Base-by-base conservation (phyloP, 2,888 invertebrate species). In the Tholera decimalis region DNA sequence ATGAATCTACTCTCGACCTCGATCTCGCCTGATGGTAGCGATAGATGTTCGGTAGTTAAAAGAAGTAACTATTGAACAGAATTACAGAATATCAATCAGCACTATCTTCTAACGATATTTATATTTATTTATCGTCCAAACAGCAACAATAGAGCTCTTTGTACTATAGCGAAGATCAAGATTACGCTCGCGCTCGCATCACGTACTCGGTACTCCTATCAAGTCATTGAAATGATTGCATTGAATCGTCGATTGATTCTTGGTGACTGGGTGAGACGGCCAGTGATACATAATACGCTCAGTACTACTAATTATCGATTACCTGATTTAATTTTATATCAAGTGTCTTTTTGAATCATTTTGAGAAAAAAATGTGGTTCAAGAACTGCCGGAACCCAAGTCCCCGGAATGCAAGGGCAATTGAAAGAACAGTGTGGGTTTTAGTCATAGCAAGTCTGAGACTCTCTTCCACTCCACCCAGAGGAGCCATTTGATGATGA, bases 111-210 rank as follows among this genome's bases (percentile, higher is more conserved):
- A 64, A 39, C 26, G 43, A 58, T 57, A 35, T 64, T 44, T 20
- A 69, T 39, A 22, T 26, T 8, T 57, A 35, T 64, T 44, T 20
- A 69, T 39, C 26, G 33, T 8, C 18, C 22, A 26, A 7, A 56
- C 51, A 20, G 28, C 26, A 56, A 73, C 78, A 73, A 78, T 63
- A 46, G 50, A 35, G 30, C 35, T 46, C 50, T 41, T 77, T 73
- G 66, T 63, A 71, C 26, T 30, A n/a, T 13, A 15, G 55, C 30
- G 41, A 43, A 37, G 49, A 77, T 72, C 58, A 77, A 64, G 53
- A 64, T 72, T 51, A 39, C 24, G 47, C 35, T 44, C 33, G 8
- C 37, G 30, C 35, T 44, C 33, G 8, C 37, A 30, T 56, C 53
- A 59, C 78, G 53, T 55, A 50, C 43, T 28, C 41, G n/a, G 11